These are phyloP conservation scores for Palloptera scutellata DNA, from an alignment of 2,888 invertebrate genomes.

Conservation along the genomic window DNA sequence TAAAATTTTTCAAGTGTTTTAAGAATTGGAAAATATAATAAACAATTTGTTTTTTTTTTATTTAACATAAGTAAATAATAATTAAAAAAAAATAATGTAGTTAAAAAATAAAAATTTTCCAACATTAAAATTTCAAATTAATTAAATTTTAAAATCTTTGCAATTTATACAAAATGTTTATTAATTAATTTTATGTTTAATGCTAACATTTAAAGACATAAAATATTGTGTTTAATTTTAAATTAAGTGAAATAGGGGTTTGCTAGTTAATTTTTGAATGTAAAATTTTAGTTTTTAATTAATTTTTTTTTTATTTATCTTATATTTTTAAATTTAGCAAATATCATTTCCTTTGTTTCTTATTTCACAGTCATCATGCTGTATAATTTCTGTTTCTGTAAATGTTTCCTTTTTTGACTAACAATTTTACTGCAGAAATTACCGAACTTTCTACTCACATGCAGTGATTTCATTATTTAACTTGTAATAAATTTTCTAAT, in stretches of 20 bases:
- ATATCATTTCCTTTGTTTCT: slow-evolving; percentile 13
- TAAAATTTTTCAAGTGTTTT: slow-evolving; percentile 17
- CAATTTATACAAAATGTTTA: neutral
- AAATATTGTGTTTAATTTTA: neutral
- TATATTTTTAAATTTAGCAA: slow-evolving; percentile 5
- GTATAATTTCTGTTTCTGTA: too few relatives aligned
- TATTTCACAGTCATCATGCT: neutral
- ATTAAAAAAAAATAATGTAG: neutral
- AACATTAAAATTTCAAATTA: neutral
- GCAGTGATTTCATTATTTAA: too few relatives aligned
- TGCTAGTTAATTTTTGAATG: slow-evolving; percentile 3
- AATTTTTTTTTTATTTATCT: slow-evolving; percentile 15
- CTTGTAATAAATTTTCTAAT: too few relatives aligned
- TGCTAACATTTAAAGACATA: too few relatives aligned
- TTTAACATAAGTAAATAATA: neutral
- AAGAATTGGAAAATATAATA: slow-evolving; percentile 13
- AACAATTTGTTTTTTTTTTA: slow-evolving; percentile 35
- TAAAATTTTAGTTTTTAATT: slow-evolving; percentile 13
- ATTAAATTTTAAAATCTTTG: neutral
- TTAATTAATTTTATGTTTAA: too few relatives aligned
- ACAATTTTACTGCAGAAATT: too few relatives aligned
- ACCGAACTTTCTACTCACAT: too few relatives aligned
- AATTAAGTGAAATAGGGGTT: neutral
- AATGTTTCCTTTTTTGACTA: too few relatives aligned
- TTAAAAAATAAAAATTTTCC: neutral